Conservation (phyloP, 2,113 vertebrate species). For the Catharus minimus region DNA sequence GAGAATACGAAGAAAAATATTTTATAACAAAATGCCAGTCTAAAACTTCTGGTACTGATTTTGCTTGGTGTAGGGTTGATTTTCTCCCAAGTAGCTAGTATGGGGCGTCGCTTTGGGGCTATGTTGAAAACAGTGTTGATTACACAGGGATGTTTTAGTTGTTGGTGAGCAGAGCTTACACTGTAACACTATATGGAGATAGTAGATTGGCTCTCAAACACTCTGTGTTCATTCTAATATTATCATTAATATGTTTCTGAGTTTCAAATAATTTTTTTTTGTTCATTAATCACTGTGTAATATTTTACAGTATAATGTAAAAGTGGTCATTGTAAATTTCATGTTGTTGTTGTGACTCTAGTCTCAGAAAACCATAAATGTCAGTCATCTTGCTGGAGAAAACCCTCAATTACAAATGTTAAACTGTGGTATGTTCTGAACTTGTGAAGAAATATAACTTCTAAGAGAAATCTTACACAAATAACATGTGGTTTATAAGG, state of each 20-base stretch:
- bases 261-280: not conserved
- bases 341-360: constrained; percentile 20
- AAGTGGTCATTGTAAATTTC: not conserved
- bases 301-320: not conserved
- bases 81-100: not conserved
- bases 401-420: constrained; percentile 6
- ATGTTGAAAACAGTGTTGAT: not conserved
- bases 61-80: not conserved
- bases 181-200: not conserved
- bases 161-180: not conserved
- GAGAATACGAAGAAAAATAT: not conserved
- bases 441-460: not conserved
- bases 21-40: not conserved
- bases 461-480: not conserved
- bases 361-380: not conserved
- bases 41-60: not conserved
- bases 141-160: not conserved
- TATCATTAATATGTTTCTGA: not conserved
- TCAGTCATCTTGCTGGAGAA: not conserved
- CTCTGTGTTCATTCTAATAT: not conserved
- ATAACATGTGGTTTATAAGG: not conserved
- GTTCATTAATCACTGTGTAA: not conserved
- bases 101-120: not conserved
- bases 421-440: not conserved
- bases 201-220: not conserved